Evolutionary conservation across 2,797 vertebrate species (phyloP).

Genomic region (Labroides dimidiatus): DNA sequence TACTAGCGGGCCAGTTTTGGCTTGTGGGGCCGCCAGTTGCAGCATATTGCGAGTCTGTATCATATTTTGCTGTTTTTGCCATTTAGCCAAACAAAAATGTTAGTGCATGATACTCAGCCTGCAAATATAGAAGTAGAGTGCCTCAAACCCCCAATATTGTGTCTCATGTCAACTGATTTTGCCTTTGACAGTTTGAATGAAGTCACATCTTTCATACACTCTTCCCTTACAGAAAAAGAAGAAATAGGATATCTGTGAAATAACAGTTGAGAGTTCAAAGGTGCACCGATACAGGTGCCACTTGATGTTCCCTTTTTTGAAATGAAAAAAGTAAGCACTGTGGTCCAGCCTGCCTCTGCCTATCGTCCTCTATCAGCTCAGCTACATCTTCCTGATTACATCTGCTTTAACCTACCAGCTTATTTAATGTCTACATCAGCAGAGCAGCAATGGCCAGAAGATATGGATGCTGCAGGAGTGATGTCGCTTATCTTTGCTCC

Average conservation of each 20-base stretch:
- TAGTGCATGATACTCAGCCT: no score
- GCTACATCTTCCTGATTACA: slow-evolving; percentile 79
- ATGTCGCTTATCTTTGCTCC: slow-evolving; percentile 68
- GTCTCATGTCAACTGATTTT: no score
- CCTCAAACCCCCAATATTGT: background rate
- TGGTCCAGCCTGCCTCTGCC: slow-evolving; percentile 49
- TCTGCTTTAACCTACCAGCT: slow-evolving; percentile 80
- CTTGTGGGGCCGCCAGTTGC: no score
- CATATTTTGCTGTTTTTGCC: no score
- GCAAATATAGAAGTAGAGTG: background rate
- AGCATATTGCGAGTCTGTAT: no score
- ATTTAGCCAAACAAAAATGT: no score
- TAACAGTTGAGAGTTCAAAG: background rate
- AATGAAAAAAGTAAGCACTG: slow-evolving; percentile 47
- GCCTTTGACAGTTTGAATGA: slow-evolving; percentile 17
- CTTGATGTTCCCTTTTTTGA: slow-evolving; percentile 30
- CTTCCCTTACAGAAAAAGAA: background rate
- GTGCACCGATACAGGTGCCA: slow-evolving; percentile 18
- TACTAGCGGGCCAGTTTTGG: no score
- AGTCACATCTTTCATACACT: background rate
- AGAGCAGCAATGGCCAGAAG: slow-evolving; percentile 68
- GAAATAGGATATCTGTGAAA: slow-evolving; percentile 1
- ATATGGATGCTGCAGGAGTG: slow-evolving; percentile 68
- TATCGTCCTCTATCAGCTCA: slow-evolving; percentile 70
- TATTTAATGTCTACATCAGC: slow-evolving; percentile 79